Base-by-base conservation (phyloP, 2,113 vertebrate species). In the Caracal caracal region DNA sequence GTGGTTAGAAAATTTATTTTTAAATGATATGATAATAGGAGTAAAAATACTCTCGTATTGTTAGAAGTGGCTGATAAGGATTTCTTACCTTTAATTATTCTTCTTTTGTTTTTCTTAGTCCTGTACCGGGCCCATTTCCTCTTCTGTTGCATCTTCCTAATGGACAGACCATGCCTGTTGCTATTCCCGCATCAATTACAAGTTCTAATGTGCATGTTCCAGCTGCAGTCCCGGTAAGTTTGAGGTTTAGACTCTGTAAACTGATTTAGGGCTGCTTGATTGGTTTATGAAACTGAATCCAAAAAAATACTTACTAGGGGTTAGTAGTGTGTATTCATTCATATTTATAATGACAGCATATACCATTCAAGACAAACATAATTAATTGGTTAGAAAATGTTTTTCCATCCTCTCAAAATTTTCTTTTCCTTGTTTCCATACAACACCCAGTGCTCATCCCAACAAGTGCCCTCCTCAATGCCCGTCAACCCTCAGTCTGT, bases 61-160 rank as follows among this genome's bases (percentile, higher is more conserved):
- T 97, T 37, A 79, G 56, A 73, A n/a, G 79, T 83, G 26, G 63
- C 86, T 93, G 30, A 10, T 94, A 40, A 15, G 51, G 37, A 90
- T 96, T 83, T 87, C 59, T 81, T 96, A 59, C 15, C 73, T 96
- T 94, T 97, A 94, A 97, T 96, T 98, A 97, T 93, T 89, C 93
- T 97, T 97, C 96, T 98, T 98, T 98, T 99, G 92, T 96, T 98
- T 98, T 99, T 98, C 98, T 98, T 98, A 99, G 99, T 98, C 99
- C 99, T 83, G 99, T 99, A 97, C 99, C 99, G 98, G 99, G 99
- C 98, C 99, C 99, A 97, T 99, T 99, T 99, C 99, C 99, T 93
- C 99, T 99, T 98, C 99, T 99, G 91, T 99, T 99, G 98, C 99
- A 99, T 99, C 99, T 99, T 98, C 99, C 99, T 98, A 99, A 99